These are phyloP conservation scores for Threskiornis aethiopicus DNA, from an alignment of 2,797 vertebrate genomes.

Conservation along the genomic window DNA sequence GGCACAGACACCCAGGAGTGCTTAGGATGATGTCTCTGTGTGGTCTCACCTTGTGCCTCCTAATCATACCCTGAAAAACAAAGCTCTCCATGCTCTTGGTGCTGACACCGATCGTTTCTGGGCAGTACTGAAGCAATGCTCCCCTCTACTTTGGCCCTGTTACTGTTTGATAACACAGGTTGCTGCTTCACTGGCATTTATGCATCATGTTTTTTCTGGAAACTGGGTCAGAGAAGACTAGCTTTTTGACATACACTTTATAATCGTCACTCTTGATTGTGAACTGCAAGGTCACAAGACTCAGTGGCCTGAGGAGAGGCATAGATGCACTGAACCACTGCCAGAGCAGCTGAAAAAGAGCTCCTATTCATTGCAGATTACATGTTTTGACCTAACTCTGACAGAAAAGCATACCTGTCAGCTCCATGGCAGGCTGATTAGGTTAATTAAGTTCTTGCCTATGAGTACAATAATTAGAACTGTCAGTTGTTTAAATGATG, in stretches of 20 bases:
- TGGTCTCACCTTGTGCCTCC: neutral
- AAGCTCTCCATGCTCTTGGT: neutral
- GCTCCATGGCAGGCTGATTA: conserved; percentile 52
- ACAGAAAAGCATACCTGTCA: conserved; percentile 70
- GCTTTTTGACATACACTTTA: conserved; percentile 54
- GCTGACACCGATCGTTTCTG: accelerated
- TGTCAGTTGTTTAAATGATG: conserved; percentile 48
- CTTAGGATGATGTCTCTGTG: neutral
- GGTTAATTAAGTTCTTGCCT: conserved; percentile 67
- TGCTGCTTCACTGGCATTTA: neutral
- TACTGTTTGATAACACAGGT: neutral
- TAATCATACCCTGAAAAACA: neutral
- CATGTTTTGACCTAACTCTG: conserved; percentile 45
- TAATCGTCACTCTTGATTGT: conserved; percentile 42
- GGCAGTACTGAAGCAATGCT: neutral
- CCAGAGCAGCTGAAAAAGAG: conserved; percentile 55
- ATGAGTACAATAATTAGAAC: conserved; percentile 46
- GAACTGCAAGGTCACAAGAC: conserved; percentile 53
- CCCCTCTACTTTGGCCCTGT: neutral
- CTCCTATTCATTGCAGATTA: conserved; percentile 57
- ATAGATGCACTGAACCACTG: conserved; percentile 46
- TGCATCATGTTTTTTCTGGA: conserved; percentile 13
- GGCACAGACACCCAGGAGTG: neutral
- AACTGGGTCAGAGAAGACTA: conserved; percentile 48
- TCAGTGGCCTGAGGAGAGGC: conserved; percentile 58